Evolutionary conservation across 2,797 vertebrate genomes (phyloP).

Genomic region (Myripristis murdjan): DNA sequence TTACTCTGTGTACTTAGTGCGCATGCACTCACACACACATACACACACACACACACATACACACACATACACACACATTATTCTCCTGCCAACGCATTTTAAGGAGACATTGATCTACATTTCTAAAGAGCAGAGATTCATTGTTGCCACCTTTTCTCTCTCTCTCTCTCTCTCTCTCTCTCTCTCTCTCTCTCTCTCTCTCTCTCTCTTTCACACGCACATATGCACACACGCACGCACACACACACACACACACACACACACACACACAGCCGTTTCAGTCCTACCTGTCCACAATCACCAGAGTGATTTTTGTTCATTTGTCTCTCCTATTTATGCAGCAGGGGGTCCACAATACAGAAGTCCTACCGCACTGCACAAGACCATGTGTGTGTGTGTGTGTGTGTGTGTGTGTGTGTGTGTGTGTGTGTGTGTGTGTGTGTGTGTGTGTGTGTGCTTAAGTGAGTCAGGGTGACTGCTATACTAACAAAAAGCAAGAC

Average conservation of each 20-base stretch:
- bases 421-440: slow-evolving; percentile 14
- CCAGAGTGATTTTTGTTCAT: slow-evolving; percentile 68
- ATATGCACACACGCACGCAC: slow-evolving; percentile 46
- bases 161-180: slow-evolving; percentile 1
- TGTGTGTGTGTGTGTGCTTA: slow-evolving; percentile 10
- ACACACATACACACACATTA: slow-evolving; percentile 44
- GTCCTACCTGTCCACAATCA: slow-evolving; percentile 75
- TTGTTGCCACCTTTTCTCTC: slow-evolving; percentile 68
- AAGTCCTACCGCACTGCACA: slow-evolving; percentile 36
- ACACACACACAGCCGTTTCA: slow-evolving; percentile 63
- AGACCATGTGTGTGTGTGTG: slow-evolving; percentile 43
- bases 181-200: slow-evolving; percentile 9
- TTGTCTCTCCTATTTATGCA: slow-evolving; percentile 67
- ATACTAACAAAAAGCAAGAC: slow-evolving; percentile 42
- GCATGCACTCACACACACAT: not conserved
- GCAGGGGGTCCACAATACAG: slow-evolving; percentile 48
- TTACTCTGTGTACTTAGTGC: no score
- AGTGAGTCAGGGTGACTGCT: slow-evolving; percentile 30
- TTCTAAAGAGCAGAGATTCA: slow-evolving; percentile 80
- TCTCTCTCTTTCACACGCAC: slow-evolving; percentile 1
- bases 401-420: slow-evolving; percentile 5
- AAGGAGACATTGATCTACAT: slow-evolving; percentile 79
- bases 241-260: slow-evolving; percentile 31
- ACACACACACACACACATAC: not conserved
- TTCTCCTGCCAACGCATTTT: slow-evolving; percentile 76